Percentiles rank a stretch among this genome's conserved stretches.
phyloP scores from a whole-genome alignment of 2,797 vertebrate species.

The Glossophaga mutica region DNA sequence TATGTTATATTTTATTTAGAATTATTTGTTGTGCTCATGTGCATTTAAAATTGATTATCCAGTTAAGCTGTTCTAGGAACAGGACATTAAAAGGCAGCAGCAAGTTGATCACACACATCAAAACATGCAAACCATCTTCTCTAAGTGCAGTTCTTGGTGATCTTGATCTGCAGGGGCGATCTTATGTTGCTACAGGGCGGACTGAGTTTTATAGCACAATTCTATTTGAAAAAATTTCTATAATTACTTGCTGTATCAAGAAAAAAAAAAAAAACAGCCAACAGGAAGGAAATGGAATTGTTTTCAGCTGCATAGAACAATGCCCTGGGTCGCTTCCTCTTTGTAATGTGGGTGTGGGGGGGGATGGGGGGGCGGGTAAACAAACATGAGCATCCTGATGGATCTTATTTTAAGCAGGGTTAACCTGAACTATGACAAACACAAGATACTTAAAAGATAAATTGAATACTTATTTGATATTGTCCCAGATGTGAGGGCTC shows the following conservation, averaged over 20 bases:
- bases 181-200: background rate
- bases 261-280: conserved; percentile 13
- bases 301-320: conserved; percentile 18
- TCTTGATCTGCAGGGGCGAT: background rate
- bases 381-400: background rate
- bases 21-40: background rate
- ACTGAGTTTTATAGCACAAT: background rate
- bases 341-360: background rate
- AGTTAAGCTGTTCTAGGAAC: background rate
- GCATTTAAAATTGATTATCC: background rate
- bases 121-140: background rate
- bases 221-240: background rate
- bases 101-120: background rate
- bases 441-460: background rate
- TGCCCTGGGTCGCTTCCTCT: conserved; percentile 3
- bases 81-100: background rate
- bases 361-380: background rate
- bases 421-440: background rate
- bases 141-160: background rate
- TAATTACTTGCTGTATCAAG: background rate
- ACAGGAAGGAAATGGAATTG: conserved; percentile 50
- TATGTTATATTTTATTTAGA: background rate
- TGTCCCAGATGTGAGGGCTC: background rate
- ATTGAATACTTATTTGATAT: background rate
- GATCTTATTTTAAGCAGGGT: conserved; percentile 29